These are phyloP conservation scores for Peromyscus nudipes DNA, from an alignment of 2,797 vertebrate species.

Conservation along the genomic window DNA sequence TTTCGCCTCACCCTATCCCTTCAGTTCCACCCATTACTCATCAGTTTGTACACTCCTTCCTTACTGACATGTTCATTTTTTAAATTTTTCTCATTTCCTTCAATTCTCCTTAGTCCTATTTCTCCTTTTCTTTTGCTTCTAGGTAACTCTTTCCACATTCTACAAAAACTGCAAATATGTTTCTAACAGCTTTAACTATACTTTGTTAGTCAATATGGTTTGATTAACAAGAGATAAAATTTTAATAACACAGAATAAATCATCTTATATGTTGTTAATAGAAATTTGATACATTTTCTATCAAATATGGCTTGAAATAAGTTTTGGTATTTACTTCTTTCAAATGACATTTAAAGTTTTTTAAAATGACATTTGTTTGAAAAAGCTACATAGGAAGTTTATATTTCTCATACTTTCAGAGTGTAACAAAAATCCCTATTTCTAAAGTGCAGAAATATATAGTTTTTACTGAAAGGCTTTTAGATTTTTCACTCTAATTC, in stretches of 20 bases:
- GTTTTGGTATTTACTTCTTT: slow-evolving; percentile 78
- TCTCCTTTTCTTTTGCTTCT: slow-evolving; percentile 34
- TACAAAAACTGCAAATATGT: background rate
- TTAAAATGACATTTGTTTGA: slow-evolving; percentile 81
- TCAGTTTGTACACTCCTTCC: background rate
- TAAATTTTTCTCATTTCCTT: slow-evolving; percentile 24
- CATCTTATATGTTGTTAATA: slow-evolving; percentile 71
- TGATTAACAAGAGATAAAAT: slow-evolving; percentile 64
- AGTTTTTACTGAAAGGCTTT: background rate
- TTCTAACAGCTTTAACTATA: slow-evolving; percentile 48
- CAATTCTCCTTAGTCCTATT: background rate
- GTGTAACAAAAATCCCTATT: slow-evolving; percentile 48
- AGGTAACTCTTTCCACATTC: background rate
- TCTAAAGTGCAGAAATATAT: background rate
- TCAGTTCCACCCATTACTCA: background rate
- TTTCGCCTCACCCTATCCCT: background rate
- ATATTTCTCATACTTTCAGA: slow-evolving; percentile 71
- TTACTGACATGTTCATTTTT: background rate
- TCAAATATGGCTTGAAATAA: slow-evolving; percentile 77
- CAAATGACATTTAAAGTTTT: slow-evolving; percentile 81
- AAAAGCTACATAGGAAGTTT: slow-evolving; percentile 75
- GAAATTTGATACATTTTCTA: slow-evolving; percentile 77
- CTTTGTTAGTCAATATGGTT: slow-evolving; percentile 56
- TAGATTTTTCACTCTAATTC: background rate
- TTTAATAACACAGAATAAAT: slow-evolving; percentile 56